phyloP scores from a whole-genome alignment of 2,888 invertebrate genomes.

The Diarsia rubi region DNA sequence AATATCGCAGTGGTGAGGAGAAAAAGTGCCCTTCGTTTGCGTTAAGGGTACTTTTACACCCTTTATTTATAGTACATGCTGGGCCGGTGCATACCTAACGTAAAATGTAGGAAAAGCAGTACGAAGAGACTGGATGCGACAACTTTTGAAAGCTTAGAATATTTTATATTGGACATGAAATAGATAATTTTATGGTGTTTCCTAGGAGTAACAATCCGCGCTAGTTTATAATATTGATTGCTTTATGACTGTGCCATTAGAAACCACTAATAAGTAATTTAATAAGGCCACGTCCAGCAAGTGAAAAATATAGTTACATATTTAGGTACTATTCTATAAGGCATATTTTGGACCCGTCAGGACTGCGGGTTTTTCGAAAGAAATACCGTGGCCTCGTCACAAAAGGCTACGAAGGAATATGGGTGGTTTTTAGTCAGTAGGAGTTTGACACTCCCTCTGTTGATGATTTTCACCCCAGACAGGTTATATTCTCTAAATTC shows the following conservation, averaged over 20 bases:
- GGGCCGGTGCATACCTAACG: constrained; percentile 38
- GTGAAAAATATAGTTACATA: too few relatives aligned
- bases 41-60: too few relatives aligned
- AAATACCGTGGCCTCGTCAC: too few relatives aligned
- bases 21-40: too few relatives aligned
- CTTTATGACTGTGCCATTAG: not conserved
- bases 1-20: too few relatives aligned
- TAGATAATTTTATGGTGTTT: not conserved
- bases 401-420: too few relatives aligned
- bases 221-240: too few relatives aligned
- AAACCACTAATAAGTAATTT: too few relatives aligned
- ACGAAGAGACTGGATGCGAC: constrained; percentile 45
- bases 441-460: too few relatives aligned
- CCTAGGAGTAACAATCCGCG: not conserved
- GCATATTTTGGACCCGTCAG: not conserved
- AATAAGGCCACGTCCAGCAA: not conserved
- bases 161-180: not conserved
- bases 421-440: too few relatives aligned
- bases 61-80: not conserved
- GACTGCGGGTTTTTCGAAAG: too few relatives aligned
- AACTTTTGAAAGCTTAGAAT: not conserved
- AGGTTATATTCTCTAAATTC: not conserved
- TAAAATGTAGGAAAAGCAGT: constrained; percentile 37
- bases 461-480: too few relatives aligned
- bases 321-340: not conserved